phyloP scores from a whole-genome alignment of 2,888 invertebrate genomes.

The Candidula unifasciata region DNA sequence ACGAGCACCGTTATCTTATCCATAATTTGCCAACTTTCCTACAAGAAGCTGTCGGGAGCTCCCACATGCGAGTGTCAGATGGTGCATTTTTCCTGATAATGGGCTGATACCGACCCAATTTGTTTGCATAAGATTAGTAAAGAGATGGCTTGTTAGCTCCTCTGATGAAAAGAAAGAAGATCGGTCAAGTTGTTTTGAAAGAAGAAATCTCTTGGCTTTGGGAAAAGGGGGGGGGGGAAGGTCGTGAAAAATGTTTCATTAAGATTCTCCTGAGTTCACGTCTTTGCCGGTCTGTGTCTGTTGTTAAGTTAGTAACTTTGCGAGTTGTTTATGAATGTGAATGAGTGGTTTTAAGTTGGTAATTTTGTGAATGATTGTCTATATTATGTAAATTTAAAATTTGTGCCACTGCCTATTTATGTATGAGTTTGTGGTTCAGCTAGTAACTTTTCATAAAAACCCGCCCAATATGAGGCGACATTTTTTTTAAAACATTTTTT shows the following conservation, averaged over 20 bases:
- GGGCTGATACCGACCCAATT: constrained; percentile 24
- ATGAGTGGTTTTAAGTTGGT: too few relatives aligned
- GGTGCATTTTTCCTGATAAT: constrained; percentile 22
- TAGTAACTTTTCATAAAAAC: too few relatives aligned
- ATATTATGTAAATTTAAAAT: too few relatives aligned
- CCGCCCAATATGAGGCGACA: too few relatives aligned
- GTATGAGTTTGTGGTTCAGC: too few relatives aligned
- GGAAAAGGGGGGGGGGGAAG: neutral
- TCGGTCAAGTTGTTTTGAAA: neutral
- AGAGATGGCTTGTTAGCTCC: constrained; percentile 37
- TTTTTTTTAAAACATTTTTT: too few relatives aligned
- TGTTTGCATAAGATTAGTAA: constrained; percentile 35
- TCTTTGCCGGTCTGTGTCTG: too few relatives aligned
- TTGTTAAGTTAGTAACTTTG: too few relatives aligned
- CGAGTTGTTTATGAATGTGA: too few relatives aligned
- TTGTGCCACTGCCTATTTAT: too few relatives aligned
- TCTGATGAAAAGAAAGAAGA: neutral
- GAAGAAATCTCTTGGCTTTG: neutral
- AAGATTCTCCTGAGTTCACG: too few relatives aligned
- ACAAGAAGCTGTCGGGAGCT: constrained; percentile 22
- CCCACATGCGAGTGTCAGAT: constrained; percentile 27
- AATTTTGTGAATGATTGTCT: too few relatives aligned
- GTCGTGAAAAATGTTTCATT: neutral
- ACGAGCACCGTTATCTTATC: constrained; percentile 37
- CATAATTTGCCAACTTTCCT: constrained; percentile 32